These are phyloP conservation scores for Dromas ardeola DNA, from an alignment of 2,113 vertebrate genomes.

Conservation along the genomic window DNA sequence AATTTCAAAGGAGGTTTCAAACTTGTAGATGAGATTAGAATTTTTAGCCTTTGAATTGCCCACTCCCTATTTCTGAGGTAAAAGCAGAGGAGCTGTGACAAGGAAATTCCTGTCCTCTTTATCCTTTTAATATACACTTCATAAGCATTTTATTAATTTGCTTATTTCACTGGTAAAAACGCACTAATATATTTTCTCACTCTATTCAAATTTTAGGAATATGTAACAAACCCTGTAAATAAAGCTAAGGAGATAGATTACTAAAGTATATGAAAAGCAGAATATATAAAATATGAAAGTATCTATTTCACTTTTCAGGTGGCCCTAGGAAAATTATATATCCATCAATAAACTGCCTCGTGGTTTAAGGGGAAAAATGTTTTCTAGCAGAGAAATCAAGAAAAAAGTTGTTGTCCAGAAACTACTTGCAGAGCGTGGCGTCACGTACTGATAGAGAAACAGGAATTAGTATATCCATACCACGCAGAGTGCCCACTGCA, in stretches of 20 bases:
- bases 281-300: not conserved
- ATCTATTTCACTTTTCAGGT: not conserved
- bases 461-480: not conserved
- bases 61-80: not conserved
- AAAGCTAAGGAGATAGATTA: not conserved
- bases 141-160: not conserved
- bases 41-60: not conserved
- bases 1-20: not conserved
- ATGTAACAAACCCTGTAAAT: not conserved
- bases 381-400: not conserved
- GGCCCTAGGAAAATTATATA: not conserved
- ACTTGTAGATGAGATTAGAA: not conserved
- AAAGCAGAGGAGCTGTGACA: not conserved
- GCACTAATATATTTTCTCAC: not conserved
- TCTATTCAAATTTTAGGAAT: not conserved
- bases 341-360: not conserved
- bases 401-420: not conserved
- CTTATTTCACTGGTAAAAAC: conserved; percentile 11
- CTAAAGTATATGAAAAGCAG: not conserved
- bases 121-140: not conserved
- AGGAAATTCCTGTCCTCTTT: not conserved
- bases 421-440: not conserved
- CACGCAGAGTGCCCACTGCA: not conserved
- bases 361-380: not conserved
- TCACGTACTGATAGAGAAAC: not conserved